Percentiles rank a stretch among this genome's conserved stretches.
These are phyloP conservation scores for Protaetia brevitarsis DNA, from an alignment of 1,140 invertebrate genomes.

Conservation along the genomic window DNA sequence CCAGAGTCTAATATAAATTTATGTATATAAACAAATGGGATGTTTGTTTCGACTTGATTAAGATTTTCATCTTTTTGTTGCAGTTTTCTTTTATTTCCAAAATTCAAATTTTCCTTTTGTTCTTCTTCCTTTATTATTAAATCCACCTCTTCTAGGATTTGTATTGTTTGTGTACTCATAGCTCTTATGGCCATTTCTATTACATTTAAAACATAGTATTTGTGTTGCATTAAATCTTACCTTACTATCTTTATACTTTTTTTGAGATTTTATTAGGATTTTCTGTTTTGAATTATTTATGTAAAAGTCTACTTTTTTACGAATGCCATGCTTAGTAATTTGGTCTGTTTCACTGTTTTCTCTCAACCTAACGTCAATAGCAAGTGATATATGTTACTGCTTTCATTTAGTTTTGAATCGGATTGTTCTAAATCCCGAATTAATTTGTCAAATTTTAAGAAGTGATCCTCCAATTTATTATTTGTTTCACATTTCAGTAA, in stretches of 20 bases:
- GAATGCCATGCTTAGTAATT: too few species aligned
- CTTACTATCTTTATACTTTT: not conserved
- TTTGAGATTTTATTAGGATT: too few species aligned
- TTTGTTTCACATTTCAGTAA: conserved; percentile 26
- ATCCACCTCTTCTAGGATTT: too few species aligned
- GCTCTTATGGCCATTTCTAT: not conserved
- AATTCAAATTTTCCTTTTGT: not conserved
- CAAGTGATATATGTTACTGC: conserved; percentile 43
- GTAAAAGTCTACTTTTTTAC: conserved; percentile 43
- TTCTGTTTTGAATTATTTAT: conserved; percentile 42
- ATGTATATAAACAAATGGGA: too few species aligned
- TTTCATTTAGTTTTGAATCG: conserved; percentile 46
- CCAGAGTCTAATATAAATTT: too few species aligned
- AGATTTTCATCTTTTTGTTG: too few species aligned
- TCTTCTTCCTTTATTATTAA: not conserved
- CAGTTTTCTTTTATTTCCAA: too few species aligned
- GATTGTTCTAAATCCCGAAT: conserved; percentile 32
- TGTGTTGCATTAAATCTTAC: not conserved
- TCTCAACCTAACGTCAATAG: conserved; percentile 40
- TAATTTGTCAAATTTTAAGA: too few species aligned
- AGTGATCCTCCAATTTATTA: conserved; percentile 30
- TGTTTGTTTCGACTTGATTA: too few species aligned
- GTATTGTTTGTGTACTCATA: not conserved
- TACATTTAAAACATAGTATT: not conserved
- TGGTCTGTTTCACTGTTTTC: too few species aligned